Evolutionary conservation across 2,797 vertebrate genomes (phyloP).

Genomic region (Lepilemur ruficaudatus): DNA sequence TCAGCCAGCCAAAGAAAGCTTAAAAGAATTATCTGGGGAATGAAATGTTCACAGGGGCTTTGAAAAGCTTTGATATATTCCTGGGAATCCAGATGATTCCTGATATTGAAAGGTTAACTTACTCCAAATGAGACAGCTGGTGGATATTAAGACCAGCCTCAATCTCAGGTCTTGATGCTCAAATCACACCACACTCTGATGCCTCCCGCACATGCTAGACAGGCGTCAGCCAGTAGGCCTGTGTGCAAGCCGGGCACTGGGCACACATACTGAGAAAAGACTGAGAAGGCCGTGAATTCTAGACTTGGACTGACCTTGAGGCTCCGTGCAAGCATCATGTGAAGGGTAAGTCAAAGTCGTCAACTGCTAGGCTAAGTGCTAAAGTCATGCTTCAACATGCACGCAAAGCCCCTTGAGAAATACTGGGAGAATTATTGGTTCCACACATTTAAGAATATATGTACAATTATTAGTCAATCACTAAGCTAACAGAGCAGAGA

Average conservation of each 20-base stretch:
- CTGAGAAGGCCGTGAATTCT: not conserved
- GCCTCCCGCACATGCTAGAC: no score
- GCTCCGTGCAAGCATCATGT: not conserved
- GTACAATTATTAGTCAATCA: not conserved
- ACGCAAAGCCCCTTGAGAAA: not conserved
- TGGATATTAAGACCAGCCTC: not conserved
- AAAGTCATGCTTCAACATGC: not conserved
- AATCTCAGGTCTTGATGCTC: not conserved
- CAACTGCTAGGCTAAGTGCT: not conserved
- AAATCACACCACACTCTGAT: not conserved
- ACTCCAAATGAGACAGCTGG: not conserved
- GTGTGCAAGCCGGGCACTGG: not conserved
- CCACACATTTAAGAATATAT: not conserved
- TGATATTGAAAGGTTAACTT: not conserved
- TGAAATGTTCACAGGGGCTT: not conserved
- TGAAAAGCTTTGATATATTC: not conserved
- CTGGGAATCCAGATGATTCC: not conserved
- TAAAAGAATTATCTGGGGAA: not conserved
- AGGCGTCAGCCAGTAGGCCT: not conserved
- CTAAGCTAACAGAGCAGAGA: not conserved
- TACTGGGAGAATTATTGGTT: not conserved
- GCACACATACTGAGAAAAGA: not conserved
- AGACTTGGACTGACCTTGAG: not conserved
- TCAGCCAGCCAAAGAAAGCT: not conserved
- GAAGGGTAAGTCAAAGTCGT: not conserved